Evolutionary conservation across 2,113 vertebrate genomes (phyloP).

Genomic region (Pavo muticus): DNA sequence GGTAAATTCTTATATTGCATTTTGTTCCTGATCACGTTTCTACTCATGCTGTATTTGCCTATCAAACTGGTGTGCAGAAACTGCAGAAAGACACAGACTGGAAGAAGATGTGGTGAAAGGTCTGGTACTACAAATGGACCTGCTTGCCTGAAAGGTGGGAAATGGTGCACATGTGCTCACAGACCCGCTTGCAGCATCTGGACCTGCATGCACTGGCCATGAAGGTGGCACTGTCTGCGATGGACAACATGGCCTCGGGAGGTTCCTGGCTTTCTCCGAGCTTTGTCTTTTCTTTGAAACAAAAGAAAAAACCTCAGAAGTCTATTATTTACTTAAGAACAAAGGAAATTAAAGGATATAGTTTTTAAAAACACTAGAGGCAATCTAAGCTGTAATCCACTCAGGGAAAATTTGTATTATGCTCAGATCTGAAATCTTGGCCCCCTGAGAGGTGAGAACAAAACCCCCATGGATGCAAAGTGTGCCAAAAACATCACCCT

Average conservation of each 20-base stretch:
- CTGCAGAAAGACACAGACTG: fast-evolving
- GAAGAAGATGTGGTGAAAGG: neutral
- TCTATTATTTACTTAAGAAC: neutral
- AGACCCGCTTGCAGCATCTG: neutral
- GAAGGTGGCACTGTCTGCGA: neutral
- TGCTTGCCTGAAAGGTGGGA: neutral
- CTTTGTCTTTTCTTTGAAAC: neutral
- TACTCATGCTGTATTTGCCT: neutral
- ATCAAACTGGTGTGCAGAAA: neutral
- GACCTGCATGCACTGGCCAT: fast-evolving
- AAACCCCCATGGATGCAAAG: neutral
- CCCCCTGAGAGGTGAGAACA: neutral
- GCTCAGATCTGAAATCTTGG: neutral
- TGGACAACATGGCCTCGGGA: neutral
- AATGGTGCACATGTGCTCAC: neutral
- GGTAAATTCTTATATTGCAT: fast-evolving
- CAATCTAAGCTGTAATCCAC: neutral
- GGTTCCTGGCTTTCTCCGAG: neutral
- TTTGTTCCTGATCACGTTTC: neutral
- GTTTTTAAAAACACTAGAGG: neutral
- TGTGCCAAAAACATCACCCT: neutral
- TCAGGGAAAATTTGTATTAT: neutral
- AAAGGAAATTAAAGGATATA: neutral
- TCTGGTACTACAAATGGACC: neutral
- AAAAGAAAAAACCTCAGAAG: fast-evolving